Evolutionary conservation across 2,888 invertebrate genomes (phyloP), one percentile per base, ranked within the genome.

Genomic region (Tridacna gigas): DNA sequence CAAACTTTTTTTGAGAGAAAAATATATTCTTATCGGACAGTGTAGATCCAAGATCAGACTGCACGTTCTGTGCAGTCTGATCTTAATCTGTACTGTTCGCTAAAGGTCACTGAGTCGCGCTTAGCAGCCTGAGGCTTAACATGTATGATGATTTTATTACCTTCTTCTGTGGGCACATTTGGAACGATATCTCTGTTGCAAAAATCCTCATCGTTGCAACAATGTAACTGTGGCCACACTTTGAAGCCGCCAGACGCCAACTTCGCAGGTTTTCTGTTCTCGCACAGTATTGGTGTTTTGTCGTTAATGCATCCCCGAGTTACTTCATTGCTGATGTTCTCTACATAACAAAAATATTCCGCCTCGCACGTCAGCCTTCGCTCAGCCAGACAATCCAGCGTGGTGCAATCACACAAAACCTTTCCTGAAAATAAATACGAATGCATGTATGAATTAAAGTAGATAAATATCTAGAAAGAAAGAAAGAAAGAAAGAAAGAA

Each of bases 241-340:
- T 77, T 60, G 51, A 66, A 77, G 25, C 90, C 89, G 25, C 90
- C 89, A 45, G 90, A 88, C 18, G 90, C 85, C 7, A 90, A 80
- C 47, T 91, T 91, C 12, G 90, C 84, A 0, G 95, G 95, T 9
- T 92, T 91, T 67, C 94, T 90, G 90, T 95, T 95, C 87, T 95
- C 95, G 86, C 95, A 95, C 9, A 95, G 90, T 63, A 95, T 84
- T 0, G 95, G 94, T 9, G 94, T 94, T 47, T 91, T 91, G 60
- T 91, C 87, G 80, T 93, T 93, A 73, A 95, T 94, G 82, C 95
- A 95, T 5, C 95, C 95, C 28, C 94, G 88, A 22, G 93, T 91
- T 37, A 95, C 84, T n/a, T 77, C 89, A 48, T 84, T 82, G 25
- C 94, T 92, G 83, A 94, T 90, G 79, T 92, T 94, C 89, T 95